Evolutionary conservation across 2,888 invertebrate species (phyloP), one percentile per base, ranked within the genome.

Genomic region (Polietes domitor): DNA sequence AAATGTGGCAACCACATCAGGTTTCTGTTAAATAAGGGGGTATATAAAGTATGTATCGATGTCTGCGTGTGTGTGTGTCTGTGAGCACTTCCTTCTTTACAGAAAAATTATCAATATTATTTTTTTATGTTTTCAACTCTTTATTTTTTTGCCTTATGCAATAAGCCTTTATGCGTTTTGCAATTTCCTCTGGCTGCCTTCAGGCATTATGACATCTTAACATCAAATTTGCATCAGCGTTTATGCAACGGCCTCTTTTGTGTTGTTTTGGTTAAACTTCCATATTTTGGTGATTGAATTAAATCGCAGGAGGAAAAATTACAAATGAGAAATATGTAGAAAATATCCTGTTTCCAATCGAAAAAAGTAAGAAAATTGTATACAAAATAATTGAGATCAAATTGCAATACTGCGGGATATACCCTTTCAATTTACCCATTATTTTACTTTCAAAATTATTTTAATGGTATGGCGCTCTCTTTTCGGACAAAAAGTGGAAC

Each of bases 131-230:
- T 41, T n/a, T 26, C 10, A 58, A 26, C 58, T 19, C 21, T 12
- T 10, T 55, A 21, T 55, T 58, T 74, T 75, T 74, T 32, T 47
- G 70, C 28, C 10, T 28, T 58, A 37, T 32, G 47, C 71, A 47
- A n/a, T 75, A 55, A 55, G 63, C 72, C 65, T 65, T 28, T 61
- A 26, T 61, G 61, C 41, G 78, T 76, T 47, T 72, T 71, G 72
- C 26, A 65, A 71, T 79, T 76, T 83, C 68, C 72, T 77, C 73
- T 77, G 41, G 47, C 58, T 50, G 75, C 72, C 63, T 83, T 75
- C 19, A 37, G 68, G 68, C 72, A 50, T 76, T 65, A 79, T 83
- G 72, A 75, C 75, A 72, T 79, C 75, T 75, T 76, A 65, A 76
- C 71, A 61, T 61, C 72, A 50, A 63, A 79, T 82, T 83, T 79